Evolutionary conservation across 2,888 invertebrate genomes (phyloP).

Genomic region (Drosophila fungiperda): DNA sequence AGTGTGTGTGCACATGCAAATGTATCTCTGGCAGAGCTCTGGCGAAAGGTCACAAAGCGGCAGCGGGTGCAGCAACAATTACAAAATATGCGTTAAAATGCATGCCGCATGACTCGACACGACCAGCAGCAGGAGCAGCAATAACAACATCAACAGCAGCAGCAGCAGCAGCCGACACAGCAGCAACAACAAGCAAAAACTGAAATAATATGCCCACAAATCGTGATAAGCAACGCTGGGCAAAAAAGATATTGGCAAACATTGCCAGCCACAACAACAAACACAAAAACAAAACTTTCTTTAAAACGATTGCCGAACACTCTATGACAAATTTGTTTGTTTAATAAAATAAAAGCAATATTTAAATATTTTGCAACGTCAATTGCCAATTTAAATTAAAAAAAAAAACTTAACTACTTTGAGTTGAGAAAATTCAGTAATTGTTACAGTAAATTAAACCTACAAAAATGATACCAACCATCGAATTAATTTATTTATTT

Average conservation of each 20-base stretch:
- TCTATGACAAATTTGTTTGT: not conserved
- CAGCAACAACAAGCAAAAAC: slow-evolving; percentile 59
- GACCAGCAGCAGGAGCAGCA: slow-evolving; percentile 52
- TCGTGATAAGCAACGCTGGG: slow-evolving; percentile 78
- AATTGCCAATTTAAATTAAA: not conserved
- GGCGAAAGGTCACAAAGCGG: slow-evolving; percentile 69
- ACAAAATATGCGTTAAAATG: slow-evolving; percentile 80
- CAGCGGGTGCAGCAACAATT: slow-evolving; percentile 68
- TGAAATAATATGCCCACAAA: slow-evolving; percentile 79
- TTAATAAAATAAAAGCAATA: not conserved
- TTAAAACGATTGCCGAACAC: slow-evolving; percentile 22
- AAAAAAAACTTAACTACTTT: not conserved
- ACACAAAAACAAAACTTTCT: slow-evolving; percentile 10
- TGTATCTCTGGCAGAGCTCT: slow-evolving; percentile 54
- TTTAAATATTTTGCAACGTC: not conserved
- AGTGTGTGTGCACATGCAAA: slow-evolving; percentile 62
- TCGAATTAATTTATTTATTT: not conserved
- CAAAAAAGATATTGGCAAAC: slow-evolving; percentile 69
- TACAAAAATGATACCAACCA: not conserved
- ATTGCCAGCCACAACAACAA: slow-evolving; percentile 61
- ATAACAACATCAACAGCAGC: slow-evolving; percentile 18
- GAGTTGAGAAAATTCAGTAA: not conserved
- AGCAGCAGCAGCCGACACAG: slow-evolving; percentile 19
- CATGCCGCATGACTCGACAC: slow-evolving; percentile 76
- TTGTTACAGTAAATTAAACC: not conserved